Percentiles rank a stretch among this genome's conserved stretches.
phyloP scores from a whole-genome alignment of 2,888 invertebrate genomes.

The Meteorus colon region DNA sequence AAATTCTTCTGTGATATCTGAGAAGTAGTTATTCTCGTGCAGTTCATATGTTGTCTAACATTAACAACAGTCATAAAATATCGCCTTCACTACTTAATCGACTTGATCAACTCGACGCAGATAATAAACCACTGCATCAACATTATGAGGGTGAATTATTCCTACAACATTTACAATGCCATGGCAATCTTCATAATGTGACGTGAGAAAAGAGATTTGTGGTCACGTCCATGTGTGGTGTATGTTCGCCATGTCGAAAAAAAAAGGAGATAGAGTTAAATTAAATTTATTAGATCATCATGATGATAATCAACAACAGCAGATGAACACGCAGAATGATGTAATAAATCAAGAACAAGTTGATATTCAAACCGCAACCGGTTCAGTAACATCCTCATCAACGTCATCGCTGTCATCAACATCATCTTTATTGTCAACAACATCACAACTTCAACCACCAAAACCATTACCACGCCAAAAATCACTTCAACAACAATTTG shows the following conservation, averaged over 20 bases:
- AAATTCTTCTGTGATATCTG: background rate
- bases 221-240: background rate
- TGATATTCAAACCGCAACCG: constrained; percentile 1
- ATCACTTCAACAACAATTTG: constrained; percentile 75
- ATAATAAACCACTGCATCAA: background rate
- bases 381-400: constrained; percentile 5
- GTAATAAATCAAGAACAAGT: background rate
- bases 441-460: constrained; percentile 24
- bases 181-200: constrained; percentile 11
- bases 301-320: background rate
- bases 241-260: constrained; percentile 31
- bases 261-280: constrained; percentile 17
- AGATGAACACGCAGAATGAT: background rate
- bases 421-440: constrained; percentile 29
- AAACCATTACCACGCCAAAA: constrained; percentile 31
- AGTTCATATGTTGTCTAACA: constrained; percentile 1
- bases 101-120: background rate
- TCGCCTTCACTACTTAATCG: background rate
- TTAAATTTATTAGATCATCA: constrained; percentile 3
- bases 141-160: background rate
- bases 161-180: background rate
- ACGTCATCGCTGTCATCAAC: constrained; percentile 18
- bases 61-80: background rate
- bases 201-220: background rate
- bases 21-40: background rate